Conservation (phyloP, 2,888 invertebrate species). For the Brachypterus glaber region DNA sequence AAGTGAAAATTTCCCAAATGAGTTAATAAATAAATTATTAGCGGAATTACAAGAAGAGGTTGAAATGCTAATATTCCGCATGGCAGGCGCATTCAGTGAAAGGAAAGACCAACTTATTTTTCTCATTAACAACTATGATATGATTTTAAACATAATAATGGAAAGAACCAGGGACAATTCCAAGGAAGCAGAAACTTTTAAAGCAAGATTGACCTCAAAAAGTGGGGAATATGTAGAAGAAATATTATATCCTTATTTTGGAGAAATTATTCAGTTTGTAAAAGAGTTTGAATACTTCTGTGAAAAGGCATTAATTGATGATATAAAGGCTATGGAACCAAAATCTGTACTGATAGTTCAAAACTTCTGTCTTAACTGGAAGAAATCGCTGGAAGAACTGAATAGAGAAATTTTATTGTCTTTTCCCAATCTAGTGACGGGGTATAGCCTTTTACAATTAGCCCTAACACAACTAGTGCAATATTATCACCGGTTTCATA, state of each 20-base stretch:
- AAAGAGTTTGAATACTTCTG: constrained; percentile 85
- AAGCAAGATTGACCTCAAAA: constrained; percentile 77
- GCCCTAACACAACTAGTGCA: constrained; percentile 92
- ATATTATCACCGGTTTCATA: constrained; percentile 96
- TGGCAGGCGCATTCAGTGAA: constrained; percentile 90
- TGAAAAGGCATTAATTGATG: constrained; percentile 65
- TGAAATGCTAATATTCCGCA: constrained; percentile 81
- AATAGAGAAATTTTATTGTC: constrained; percentile 90
- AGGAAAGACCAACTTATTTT: constrained; percentile 94
- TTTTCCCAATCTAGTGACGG: constrained; percentile 93
- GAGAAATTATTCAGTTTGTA: constrained; percentile 91
- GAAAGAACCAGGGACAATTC: constrained; percentile 90
- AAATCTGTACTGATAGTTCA: constrained; percentile 80
- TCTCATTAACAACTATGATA: constrained; percentile 97
- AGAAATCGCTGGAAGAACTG: constrained; percentile 86
- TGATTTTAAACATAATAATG: constrained; percentile 79
- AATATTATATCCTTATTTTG: constrained; percentile 90
- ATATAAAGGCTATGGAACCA: constrained; percentile 64
- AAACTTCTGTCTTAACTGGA: constrained; percentile 90
- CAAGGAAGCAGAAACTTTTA: constrained; percentile 91
- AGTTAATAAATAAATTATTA: constrained; percentile 73
- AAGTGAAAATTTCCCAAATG: constrained; percentile 87
- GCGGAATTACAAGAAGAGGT: constrained; percentile 83
- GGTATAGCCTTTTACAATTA: constrained; percentile 87
- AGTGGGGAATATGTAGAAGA: constrained; percentile 95